Base-by-base conservation (phyloP, 2,888 invertebrate genomes). In the Hipparchia sbordonii region DNA sequence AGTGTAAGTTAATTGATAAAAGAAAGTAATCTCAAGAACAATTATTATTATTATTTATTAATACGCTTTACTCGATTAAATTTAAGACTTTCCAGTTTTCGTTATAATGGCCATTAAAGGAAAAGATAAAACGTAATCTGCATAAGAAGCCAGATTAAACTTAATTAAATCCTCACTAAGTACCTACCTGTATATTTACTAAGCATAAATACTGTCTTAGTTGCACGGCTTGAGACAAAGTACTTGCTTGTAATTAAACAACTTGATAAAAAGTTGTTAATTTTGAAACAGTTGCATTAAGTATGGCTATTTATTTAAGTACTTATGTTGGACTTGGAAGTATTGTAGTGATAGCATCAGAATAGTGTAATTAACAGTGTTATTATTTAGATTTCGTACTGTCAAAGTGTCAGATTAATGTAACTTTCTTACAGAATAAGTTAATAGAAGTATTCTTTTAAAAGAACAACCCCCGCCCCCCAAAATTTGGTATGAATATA, bases 211-310 rank as follows among this genome's bases (percentile, higher is more conserved):
- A 33, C 45, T 23, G 12, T 46, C 51, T 51, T 51, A 69, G 61
- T 12, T 39, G 2, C 13, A 67, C 10, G 54, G 3, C 65, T 70
- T 57, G 70, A 57, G 33, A 56, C 56, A 57, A 65, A 70, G 63
- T 54, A 65, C 57, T 57, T 51, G 59, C 3, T 57, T 3, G 13
- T 57, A 13, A 48, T 57, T 65, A 70, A 33, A 59, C 57, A 63
- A 70, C 63, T 59, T 63, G 57, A 62, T 48, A 33, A 57, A 33
- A 23, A 39, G 54, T 66, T 54, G 54, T 66, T 54, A 52, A 66
- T 66, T 33, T 39, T n/a, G 6, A 8, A 54, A 52, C 5, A 39
- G 48, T 0, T 13, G 7, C 33, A 65, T 65, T 65, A 52, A 65
- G 6, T 52, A 52, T 65, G 23, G 6, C 5, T 1, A 65, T 52